phyloP scores from a whole-genome alignment of 2,888 invertebrate species.

The Tortricodes alternella region DNA sequence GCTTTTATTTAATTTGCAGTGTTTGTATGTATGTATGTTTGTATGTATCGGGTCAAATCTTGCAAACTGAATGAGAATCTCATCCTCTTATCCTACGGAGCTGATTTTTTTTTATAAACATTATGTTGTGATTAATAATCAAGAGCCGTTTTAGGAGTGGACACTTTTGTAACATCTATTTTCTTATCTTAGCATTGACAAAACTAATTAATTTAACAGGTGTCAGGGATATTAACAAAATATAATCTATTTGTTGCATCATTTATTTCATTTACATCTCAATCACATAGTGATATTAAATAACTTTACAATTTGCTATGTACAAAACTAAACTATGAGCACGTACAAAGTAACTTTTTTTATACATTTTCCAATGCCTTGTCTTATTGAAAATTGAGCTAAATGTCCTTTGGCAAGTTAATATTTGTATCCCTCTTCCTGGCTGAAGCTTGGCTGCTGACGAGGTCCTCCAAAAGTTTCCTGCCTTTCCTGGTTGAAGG shows the following conservation, averaged over 20 bases:
- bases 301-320: conserved; percentile 36
- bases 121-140: too few relatives aligned
- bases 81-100: too few relatives aligned
- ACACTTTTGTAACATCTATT: too few relatives aligned
- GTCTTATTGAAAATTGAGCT: conserved; percentile 40
- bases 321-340: conserved; percentile 43
- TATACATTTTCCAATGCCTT: conserved; percentile 40
- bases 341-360: conserved; percentile 43
- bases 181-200: too few relatives aligned
- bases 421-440: conserved; percentile 75
- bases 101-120: too few relatives aligned
- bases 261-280: conserved; percentile 44
- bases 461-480: conserved; percentile 61
- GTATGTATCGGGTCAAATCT: too few relatives aligned
- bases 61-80: too few relatives aligned
- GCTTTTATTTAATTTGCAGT: too few relatives aligned
- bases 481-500: conserved; percentile 11
- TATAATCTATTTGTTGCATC: conserved; percentile 2
- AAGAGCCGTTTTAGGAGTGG: too few relatives aligned
- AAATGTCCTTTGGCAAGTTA: conserved; percentile 54
- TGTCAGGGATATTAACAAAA: not conserved
- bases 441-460: conserved; percentile 71
- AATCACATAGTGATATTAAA: conserved; percentile 59
- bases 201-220: too few relatives aligned
- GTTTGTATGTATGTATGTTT: too few relatives aligned